Evolutionary conservation across 1,140 invertebrate species (phyloP).

Genomic region (Drosophila persimilis): DNA sequence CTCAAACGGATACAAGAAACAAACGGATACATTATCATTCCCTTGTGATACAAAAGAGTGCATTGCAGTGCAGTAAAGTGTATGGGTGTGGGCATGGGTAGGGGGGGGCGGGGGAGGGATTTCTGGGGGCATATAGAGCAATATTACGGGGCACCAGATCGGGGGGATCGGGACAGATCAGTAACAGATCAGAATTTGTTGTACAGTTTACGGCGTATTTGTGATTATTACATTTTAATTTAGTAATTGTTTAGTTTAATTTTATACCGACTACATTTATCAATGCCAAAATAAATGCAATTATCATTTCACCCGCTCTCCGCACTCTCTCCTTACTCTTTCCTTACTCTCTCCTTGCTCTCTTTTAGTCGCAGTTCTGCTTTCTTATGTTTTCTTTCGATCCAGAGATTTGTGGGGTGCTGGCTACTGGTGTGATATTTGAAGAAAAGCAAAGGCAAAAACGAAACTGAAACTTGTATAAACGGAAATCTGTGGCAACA

Average conservation of each 20-base stretch:
- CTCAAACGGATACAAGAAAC: neutral
- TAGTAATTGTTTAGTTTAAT: slow-evolving; percentile 59
- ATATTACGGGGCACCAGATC: no score
- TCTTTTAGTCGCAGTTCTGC: no score
- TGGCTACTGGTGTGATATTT: slow-evolving; percentile 48
- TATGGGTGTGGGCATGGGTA: neutral
- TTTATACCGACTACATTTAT: slow-evolving; percentile 37
- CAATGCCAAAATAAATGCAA: slow-evolving; percentile 67
- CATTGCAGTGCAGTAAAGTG: neutral
- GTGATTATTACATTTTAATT: slow-evolving; percentile 62
- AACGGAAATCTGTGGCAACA: slow-evolving; percentile 43
- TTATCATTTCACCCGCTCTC: slow-evolving; percentile 29
- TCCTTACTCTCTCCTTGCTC: neutral
- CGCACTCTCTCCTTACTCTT: no score
- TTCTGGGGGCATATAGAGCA: no score
- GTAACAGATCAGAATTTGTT: slow-evolving; percentile 4
- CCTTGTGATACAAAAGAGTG: slow-evolving; percentile 35
- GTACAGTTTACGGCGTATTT: slow-evolving; percentile 32
- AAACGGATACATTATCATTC: slow-evolving; percentile 18
- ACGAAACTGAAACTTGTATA: neutral
- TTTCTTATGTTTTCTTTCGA: neutral
- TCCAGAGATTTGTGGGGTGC: slow-evolving; percentile 1
- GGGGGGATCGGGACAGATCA: neutral
- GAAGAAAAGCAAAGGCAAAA: neutral
- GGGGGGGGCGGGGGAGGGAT: neutral